Evolutionary conservation across 2,113 vertebrate genomes (phyloP), one percentile per base, ranked within the genome.

Genomic region (Pelmatolapia mariae): DNA sequence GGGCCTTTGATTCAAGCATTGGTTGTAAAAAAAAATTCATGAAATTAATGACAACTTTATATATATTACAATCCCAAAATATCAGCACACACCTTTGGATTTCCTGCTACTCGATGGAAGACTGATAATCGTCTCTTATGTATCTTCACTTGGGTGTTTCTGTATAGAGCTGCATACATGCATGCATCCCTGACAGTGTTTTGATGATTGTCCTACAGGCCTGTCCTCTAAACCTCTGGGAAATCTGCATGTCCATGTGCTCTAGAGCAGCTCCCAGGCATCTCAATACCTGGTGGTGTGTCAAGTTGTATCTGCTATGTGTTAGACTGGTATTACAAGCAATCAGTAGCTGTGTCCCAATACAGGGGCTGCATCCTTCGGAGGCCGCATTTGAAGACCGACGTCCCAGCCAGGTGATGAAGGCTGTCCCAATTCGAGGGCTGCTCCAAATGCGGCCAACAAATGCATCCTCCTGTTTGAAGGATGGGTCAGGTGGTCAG

Each of bases 131-230:
- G 4, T 63, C 31, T 36, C 18, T 63, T 5, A 36, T 36, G 31
- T 63, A 63, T 63, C 59, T 63, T 63, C 6, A 36, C 31, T 63
- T 36, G 31, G 31, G 31, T 63, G 18, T n/a, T 63, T 63, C 59
- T 63, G 59, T n/a, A 63, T 63, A 63, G 31, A 36, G 36, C 6
- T n/a, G 59, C 31, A 63, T 63, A 63, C 31, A 63, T 63, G 59
- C 59, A 63, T 63, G 59, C 4, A 63, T 63, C 31, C 31, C 29
- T 63, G 31, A 63, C 59, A 36, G 10, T 36, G 31, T 36, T 36
- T 63, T 63, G 31, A 36, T 63, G 59, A 63, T n/a, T 63, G 31
- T 36, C 18, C 59, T 63, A 63, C 18, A 63, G 59, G 59, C 18
- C 59, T 63, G 59, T n/a, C 6, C 31, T n/a, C 59, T 10, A 63